Conservation (phyloP, 2,113 vertebrate genomes). For the Ailurus styani region DNA sequence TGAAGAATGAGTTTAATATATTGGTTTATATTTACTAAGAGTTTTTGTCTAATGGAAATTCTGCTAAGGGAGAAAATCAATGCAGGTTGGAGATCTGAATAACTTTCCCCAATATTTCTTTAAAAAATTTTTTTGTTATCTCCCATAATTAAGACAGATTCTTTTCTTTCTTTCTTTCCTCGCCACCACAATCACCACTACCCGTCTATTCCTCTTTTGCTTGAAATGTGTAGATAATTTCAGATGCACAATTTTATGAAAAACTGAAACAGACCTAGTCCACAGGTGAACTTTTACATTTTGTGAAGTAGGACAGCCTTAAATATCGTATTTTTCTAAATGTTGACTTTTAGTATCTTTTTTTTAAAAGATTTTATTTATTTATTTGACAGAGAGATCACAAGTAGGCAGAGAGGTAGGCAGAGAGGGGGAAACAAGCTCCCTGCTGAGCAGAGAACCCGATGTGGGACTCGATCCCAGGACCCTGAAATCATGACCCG, state of each 20-base stretch:
- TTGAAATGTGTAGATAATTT: not conserved
- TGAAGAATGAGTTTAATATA: not conserved
- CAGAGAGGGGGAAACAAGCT: too few relatives aligned
- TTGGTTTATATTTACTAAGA: not conserved
- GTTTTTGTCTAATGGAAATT: not conserved
- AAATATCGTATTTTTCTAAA: not conserved
- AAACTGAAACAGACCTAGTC: not conserved
- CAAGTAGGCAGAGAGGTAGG: too few relatives aligned
- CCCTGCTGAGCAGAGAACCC: too few relatives aligned
- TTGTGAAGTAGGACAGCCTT: not conserved
- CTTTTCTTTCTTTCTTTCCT: not conserved
- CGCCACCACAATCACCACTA: accelerated
- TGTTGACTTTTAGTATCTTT: not conserved
- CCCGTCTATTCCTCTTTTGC: not conserved
- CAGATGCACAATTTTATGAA: not conserved
- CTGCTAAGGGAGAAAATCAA: not conserved
- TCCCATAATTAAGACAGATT: not conserved
- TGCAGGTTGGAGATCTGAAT: not conserved
- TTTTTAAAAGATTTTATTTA: too few relatives aligned
- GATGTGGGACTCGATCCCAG: too few relatives aligned
- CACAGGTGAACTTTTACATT: not conserved
- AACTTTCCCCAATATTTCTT: not conserved
- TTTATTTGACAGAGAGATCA: too few relatives aligned
- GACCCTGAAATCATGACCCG: too few relatives aligned
- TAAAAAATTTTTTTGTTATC: not conserved